Evolutionary conservation across 1,140 invertebrate genomes (phyloP), one percentile per base, ranked within the genome.

Genomic region (Atta colombica): DNA sequence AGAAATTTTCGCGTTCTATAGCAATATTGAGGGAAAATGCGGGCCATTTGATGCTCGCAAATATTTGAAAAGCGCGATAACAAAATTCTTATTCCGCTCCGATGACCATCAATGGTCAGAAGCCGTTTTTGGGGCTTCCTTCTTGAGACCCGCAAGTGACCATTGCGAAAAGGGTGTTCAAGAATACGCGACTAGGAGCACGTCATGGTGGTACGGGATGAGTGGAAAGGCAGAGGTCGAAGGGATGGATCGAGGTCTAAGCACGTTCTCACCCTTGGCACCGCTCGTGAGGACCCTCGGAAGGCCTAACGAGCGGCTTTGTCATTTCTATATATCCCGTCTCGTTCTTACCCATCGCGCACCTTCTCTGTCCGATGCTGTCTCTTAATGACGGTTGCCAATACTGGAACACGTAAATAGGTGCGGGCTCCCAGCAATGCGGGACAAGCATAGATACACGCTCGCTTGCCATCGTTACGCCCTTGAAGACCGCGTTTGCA

Each of bases 281-380:
- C 91, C 91, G 92, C 91, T 92, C 91, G 92, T 94, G 94, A 95
- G 94, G 94, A 94, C 92, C 93, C 94, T 95, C 90, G 89, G 92
- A 93, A 93, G 93, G 92, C 94, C 94, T 95, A 94, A 95, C 94
- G 94, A 94, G 93, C 93, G 91, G 93, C 94, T 94, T 94, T 94
- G 94, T 94, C 93, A 94, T 95, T 92, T 93, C 92, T 93, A 87
- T 92, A 86, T 87, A 87, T 88, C 82, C 82, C 85, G 28, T 84
- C 85, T 90, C 81, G 66, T 63, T 88, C 88, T 89, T 72, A 51
- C 58, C 16, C 31, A 18, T 14, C 66, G n/a, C 45, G 58, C 66
- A 28, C 25, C 10, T 69, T 25, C 77, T 72, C 58, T 58, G 28
- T 78, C 21, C 78, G 77, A 87, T 61, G 65, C 80, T 90, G 39